These are phyloP conservation scores for Sinhomidia bicolor DNA, from an alignment of 2,888 invertebrate genomes.

Conservation along the genomic window DNA sequence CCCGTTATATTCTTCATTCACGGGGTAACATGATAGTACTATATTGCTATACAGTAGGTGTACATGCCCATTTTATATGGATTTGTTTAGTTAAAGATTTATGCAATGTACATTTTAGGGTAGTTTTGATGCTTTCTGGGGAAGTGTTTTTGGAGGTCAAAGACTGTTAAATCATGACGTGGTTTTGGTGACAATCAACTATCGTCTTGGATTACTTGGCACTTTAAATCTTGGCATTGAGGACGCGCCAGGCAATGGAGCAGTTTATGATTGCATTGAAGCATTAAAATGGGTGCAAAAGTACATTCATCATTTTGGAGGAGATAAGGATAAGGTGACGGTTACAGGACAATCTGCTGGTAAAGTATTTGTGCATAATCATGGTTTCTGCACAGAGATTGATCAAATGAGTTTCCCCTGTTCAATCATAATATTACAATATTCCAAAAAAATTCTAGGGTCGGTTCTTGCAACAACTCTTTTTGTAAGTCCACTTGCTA, in stretches of 20 bases:
- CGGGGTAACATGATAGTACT: constrained; percentile 55
- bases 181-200: constrained; percentile 67
- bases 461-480: constrained; percentile 59
- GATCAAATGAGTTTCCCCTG: no score
- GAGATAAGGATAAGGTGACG: constrained; percentile 54
- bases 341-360: constrained; percentile 67
- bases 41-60: no score
- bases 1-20: constrained; percentile 74
- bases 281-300: constrained; percentile 75
- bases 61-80: no score
- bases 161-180: constrained; percentile 67
- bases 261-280: constrained; percentile 73
- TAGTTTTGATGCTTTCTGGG: constrained; percentile 68
- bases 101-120: constrained; percentile 49
- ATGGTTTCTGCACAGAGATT: no score
- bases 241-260: constrained; percentile 76
- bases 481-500: constrained; percentile 65
- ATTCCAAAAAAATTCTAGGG: no score
- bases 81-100: no score
- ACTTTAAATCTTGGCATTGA: constrained; percentile 70
- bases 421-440: no score
- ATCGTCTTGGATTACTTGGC: constrained; percentile 50
- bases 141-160: constrained; percentile 66
- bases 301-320: constrained; percentile 74
- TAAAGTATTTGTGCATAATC: no score